Evolutionary conservation across 64 coral and sea anemone species (phyloP).

Genomic region (Stylophora pistillata): DNA sequence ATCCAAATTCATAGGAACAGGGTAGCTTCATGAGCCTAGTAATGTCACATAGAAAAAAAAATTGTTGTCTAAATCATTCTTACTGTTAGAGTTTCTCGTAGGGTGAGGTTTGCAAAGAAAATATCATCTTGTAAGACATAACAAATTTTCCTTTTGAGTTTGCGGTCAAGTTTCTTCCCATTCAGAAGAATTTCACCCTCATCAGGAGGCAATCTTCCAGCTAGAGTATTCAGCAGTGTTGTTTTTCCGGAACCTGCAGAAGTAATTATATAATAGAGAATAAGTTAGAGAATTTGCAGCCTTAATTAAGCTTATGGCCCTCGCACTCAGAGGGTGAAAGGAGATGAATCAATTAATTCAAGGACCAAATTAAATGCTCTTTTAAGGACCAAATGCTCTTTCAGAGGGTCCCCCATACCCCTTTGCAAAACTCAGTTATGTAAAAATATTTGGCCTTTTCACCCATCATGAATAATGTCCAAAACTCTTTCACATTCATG

Average conservation of each 20-base stretch:
- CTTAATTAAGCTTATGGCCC: no score
- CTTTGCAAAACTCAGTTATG: no score
- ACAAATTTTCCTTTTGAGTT: slow-evolving; percentile 85
- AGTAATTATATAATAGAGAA: background rate
- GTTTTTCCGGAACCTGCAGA: slow-evolving; percentile 80
- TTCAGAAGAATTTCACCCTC: slow-evolving; percentile 72
- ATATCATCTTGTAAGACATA: slow-evolving; percentile 85
- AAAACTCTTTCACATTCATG: no score
- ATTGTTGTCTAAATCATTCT: background rate
- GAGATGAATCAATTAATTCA: no score
- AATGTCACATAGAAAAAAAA: background rate
- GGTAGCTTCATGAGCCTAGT: background rate
- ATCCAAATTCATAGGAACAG: no score
- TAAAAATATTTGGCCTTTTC: no score
- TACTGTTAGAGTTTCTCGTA: slow-evolving; percentile 82
- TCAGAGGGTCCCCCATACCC: no score
- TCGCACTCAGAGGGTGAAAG: no score
- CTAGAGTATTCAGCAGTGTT: slow-evolving; percentile 70
- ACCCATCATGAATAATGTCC: no score
- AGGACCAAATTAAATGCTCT: no score
- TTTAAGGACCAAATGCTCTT: no score
- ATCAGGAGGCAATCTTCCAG: slow-evolving; percentile 58
- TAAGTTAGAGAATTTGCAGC: background rate
- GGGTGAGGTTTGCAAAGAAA: slow-evolving; percentile 73
- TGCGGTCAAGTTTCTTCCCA: slow-evolving; percentile 62